Conservation (phyloP, 2,113 vertebrate genomes). For the Cyanoramphus novaezelandiae region DNA sequence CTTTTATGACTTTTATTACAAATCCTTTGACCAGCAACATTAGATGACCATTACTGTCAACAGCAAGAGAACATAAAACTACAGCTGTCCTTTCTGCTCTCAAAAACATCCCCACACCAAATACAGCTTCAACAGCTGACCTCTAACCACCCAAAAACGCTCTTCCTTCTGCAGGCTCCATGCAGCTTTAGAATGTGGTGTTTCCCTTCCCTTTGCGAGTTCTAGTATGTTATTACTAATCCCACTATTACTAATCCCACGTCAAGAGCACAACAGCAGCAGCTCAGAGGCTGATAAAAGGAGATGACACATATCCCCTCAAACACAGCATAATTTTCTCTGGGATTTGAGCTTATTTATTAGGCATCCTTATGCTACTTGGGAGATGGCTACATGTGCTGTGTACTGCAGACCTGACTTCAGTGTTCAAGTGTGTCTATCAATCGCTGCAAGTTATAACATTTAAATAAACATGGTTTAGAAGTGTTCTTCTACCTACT, state of each 20-base stretch:
- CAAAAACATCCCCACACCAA: not conserved
- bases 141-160: not conserved
- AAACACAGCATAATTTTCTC: conserved; percentile 39
- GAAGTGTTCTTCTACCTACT: not conserved
- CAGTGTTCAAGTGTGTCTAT: not conserved
- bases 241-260: conserved; percentile 26
- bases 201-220: not conserved
- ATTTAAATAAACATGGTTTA: not conserved
- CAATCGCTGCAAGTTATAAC: not conserved
- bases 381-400: not conserved
- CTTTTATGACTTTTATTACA: not conserved
- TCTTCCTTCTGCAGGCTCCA: not conserved
- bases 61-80: not conserved
- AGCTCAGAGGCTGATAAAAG: conserved; percentile 35
- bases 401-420: not conserved
- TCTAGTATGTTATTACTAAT: conserved; percentile 8
- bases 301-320: conserved; percentile 34
- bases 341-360: conserved; percentile 47
- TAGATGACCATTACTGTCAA: not conserved
- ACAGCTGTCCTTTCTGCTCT: not conserved
- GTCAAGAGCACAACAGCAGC: conserved; percentile 19
- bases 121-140: not conserved
- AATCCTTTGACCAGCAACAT: not conserved
- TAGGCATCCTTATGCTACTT: not conserved
- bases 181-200: not conserved